Conservation (phyloP, 1,140 invertebrate genomes). For the Tetramorium parvispinum region DNA sequence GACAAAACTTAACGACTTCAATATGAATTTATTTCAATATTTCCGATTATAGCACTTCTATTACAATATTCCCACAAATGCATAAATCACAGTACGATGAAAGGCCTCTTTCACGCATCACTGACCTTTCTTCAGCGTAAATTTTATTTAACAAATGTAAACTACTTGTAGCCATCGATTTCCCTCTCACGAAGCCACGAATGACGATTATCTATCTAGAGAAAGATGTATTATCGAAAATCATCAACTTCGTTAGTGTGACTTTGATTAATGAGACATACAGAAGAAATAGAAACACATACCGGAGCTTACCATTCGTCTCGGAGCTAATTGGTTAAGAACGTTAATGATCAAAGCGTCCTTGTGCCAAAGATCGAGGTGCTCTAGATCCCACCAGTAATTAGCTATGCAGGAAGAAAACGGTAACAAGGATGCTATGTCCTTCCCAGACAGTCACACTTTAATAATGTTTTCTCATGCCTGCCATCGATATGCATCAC, state of each 20-base stretch:
- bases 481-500: constrained; percentile 23
- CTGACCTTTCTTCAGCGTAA: constrained; percentile 8
- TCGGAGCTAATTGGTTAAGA: constrained; percentile 72
- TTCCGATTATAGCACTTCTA: not conserved
- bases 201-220: constrained; percentile 23
- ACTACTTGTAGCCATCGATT: constrained; percentile 12
- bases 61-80: not conserved
- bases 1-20: not conserved
- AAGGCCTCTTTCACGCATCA: constrained; percentile 17
- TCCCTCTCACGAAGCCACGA: not conserved
- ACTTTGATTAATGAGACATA: constrained; percentile 61
- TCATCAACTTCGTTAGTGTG: constrained; percentile 49
- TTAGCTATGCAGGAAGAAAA: constrained; percentile 77
- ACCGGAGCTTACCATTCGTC: constrained; percentile 30
- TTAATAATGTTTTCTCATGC: constrained; percentile 5
- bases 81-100: constrained; percentile 14
- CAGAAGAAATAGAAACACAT: constrained; percentile 34
- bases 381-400: constrained; percentile 66
- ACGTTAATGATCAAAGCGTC: constrained; percentile 78
- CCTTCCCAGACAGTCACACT: constrained; percentile 70
- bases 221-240: constrained; percentile 43
- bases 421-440: constrained; percentile 81
- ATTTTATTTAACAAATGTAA: constrained; percentile 33
- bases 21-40: not conserved
- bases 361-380: constrained; percentile 74